Evolutionary conservation across 2,113 vertebrate species (phyloP), one percentile per base, ranked within the genome.

Genomic region (Gymnocephalus cernua): DNA sequence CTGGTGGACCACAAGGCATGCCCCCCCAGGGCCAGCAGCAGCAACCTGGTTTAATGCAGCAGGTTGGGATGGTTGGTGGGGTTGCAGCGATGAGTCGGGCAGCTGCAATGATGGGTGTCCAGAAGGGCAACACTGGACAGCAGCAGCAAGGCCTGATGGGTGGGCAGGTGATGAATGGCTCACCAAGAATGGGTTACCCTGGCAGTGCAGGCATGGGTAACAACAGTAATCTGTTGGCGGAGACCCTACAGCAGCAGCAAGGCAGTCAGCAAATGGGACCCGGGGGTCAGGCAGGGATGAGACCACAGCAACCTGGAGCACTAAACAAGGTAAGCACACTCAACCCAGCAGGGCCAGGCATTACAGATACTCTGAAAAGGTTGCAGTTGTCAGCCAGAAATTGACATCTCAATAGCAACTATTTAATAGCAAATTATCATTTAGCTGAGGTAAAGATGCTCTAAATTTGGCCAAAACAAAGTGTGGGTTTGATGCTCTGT

Each of bases 141-240:
- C 95, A 94, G 61, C 91, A 92, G 62, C 94, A 94, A 63, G 91
- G 94, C 70, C 90, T 95, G 86, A 95, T 96, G 87, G 95, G 92
- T 25, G 94, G 94, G 1, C 96, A 99, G 93, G 96, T 97, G 90
- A 96, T 99, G 95, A 99, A 99, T 23, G 98, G 98, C 86, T 97
- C 97, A 0, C 95, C 97, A 61, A 96, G 98, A 91, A 97, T 99
- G 96, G 95, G 96, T 0, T 99, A 98, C 88, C 91, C 96, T 3
- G 77, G 90, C 62, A 97, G 95, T 83, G 94, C 96, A 0, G 95
- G 94, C 65, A 96, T 98, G 95, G 95, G 95, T 35, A 95, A 77
- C 86, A 95, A 94, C 88, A 94, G 96, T 80, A 99, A 94, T 87
- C 86, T 98, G 84, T 77, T 99, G 91, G 94, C 96, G 0, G 98